Conservation (phyloP, 2,888 invertebrate genomes). For the Drosophila eohydei region DNA sequence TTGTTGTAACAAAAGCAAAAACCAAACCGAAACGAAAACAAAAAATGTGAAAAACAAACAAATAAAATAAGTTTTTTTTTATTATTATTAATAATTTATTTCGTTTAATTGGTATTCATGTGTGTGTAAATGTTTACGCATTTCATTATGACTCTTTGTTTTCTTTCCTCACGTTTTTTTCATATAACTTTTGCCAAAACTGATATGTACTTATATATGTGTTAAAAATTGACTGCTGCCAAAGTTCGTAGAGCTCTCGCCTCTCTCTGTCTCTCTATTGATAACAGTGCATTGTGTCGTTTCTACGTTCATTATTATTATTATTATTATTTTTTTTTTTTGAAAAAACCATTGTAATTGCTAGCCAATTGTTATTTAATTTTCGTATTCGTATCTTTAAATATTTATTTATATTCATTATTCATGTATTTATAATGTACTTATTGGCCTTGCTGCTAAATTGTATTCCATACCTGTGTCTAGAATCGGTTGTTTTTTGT, state of each 20-base stretch:
- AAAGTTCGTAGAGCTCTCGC: conserved; percentile 30
- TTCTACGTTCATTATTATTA: conserved; percentile 67
- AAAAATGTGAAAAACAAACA: not conserved
- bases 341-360: conserved; percentile 71
- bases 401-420: conserved; percentile 38
- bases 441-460: conserved; percentile 67
- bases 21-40: conserved; percentile 13
- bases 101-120: conserved; percentile 61
- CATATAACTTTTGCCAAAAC: conserved; percentile 53
- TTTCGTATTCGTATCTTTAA: conserved; percentile 10
- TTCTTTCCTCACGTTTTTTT: conserved; percentile 22
- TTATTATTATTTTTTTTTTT: too few relatives aligned
- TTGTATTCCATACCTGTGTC: conserved; percentile 50
- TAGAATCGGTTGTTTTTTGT: conserved; percentile 34
- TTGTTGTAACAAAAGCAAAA: conserved; percentile 73
- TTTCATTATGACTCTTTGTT: conserved; percentile 46
- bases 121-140: conserved; percentile 56
- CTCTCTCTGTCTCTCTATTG: not conserved
- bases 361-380: conserved; percentile 66
- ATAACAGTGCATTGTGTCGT: conserved; percentile 65
- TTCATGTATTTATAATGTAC: conserved; percentile 49
- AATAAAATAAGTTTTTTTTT: not conserved
- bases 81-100: conserved; percentile 57
- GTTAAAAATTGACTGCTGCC: conserved; percentile 63
- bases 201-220: conserved; percentile 79